Percentiles rank a stretch among this genome's conserved stretches.
phyloP scores from a whole-genome alignment of 2,888 invertebrate species.

The Sylvicola cinctus region DNA sequence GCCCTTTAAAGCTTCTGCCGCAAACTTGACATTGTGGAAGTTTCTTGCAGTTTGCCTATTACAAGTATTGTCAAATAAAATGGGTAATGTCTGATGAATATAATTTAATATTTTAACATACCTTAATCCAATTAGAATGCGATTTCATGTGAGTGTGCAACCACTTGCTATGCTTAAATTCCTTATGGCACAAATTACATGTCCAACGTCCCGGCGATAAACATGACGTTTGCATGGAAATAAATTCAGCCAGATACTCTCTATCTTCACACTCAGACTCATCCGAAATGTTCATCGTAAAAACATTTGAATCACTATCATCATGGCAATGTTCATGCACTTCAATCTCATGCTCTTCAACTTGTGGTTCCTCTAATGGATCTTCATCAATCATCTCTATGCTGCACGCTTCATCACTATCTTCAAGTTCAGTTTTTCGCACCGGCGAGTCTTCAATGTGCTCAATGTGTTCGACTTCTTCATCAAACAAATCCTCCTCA shows the following conservation, averaged over 20 bases:
- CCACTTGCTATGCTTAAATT: conserved; percentile 39
- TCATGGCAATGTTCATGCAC: conserved; percentile 14
- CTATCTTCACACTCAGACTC: conserved; percentile 12
- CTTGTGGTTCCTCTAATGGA: background rate
- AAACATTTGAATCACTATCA: conserved; percentile 12
- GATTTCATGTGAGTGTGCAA: conserved; percentile 39
- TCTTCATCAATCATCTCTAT: background rate
- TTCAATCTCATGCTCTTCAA: conserved; percentile 13
- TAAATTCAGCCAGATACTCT: conserved; percentile 19
- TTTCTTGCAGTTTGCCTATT: conserved; percentile 38
- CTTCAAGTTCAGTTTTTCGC: conserved; percentile 1
- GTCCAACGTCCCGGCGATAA: conserved; percentile 35
- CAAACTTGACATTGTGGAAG: conserved; percentile 39
- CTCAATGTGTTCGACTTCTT: conserved; percentile 5
- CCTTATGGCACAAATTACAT: conserved; percentile 39
- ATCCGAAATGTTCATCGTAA: conserved; percentile 10
- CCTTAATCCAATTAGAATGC: conserved; percentile 39
- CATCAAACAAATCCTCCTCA: background rate
- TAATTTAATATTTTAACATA: too few relatives aligned
- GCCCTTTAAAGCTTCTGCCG: conserved; percentile 39
- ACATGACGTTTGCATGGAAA: conserved; percentile 29
- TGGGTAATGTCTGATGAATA: too few relatives aligned
- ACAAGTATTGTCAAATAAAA: too few relatives aligned
- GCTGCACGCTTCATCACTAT: conserved; percentile 2
- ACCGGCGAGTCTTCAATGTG: conserved; percentile 4